phyloP scores from a whole-genome alignment of 2,113 vertebrate species.

The Phasianus colchicus region DNA sequence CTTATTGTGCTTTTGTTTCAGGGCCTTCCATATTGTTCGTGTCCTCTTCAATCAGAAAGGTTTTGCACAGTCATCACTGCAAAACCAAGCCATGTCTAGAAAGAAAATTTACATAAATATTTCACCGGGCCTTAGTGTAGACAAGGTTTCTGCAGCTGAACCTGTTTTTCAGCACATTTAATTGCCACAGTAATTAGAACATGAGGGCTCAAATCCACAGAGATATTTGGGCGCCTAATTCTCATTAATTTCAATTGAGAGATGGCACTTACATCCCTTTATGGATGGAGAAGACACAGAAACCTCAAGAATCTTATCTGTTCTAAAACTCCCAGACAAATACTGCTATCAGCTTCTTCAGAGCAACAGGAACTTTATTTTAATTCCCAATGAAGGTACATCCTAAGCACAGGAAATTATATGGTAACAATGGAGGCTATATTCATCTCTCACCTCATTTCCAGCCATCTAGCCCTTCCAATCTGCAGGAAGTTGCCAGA shows the following conservation, averaged over 20 bases:
- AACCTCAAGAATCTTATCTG: conserved; percentile 70
- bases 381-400: conserved; percentile 1
- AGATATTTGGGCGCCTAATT: conserved; percentile 59
- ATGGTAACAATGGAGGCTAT: background rate
- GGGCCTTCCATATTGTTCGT: background rate
- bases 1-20: conserved; percentile 3
- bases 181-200: conserved; percentile 70
- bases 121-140: conserved; percentile 23
- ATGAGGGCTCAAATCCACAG: conserved; percentile 62
- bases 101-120: conserved; percentile 69
- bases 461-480: background rate
- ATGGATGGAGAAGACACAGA: background rate
- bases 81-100: conserved; percentile 56
- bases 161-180: conserved; percentile 62
- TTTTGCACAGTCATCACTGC: conserved; percentile 56
- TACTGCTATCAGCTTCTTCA: conserved; percentile 34
- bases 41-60: background rate
- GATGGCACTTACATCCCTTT: conserved; percentile 50
- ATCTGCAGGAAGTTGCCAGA: background rate
- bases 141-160: conserved; percentile 34
- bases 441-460: conserved; percentile 1
- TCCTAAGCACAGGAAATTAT: conserved; percentile 2
- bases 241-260: conserved; percentile 64
- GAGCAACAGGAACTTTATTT: conserved; percentile 28
- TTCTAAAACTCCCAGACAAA: conserved; percentile 44